Conservation (phyloP, 2,888 invertebrate genomes). For the Trissonchulus latispiculum region DNA sequence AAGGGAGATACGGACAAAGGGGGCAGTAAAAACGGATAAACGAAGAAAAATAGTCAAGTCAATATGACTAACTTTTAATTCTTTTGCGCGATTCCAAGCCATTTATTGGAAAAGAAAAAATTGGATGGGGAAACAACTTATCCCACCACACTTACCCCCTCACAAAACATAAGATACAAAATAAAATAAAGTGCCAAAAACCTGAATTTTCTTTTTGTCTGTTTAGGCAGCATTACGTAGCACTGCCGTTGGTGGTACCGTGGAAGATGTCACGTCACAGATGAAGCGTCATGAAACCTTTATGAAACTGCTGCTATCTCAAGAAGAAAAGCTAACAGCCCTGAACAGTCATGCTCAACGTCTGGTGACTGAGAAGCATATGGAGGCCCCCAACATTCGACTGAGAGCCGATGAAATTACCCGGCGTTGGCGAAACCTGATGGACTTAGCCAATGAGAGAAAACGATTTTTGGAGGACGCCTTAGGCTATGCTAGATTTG, state of each 20-base stretch:
- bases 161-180: too few species aligned
- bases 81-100: too few species aligned
- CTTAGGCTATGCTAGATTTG: constrained; percentile 74
- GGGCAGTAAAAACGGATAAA: too few species aligned
- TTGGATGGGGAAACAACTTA: too few species aligned
- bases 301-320: constrained; percentile 70
- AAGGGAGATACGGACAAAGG: too few species aligned
- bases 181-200: too few species aligned
- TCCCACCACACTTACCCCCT: too few species aligned
- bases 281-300: constrained; percentile 89
- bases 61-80: too few species aligned
- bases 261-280: constrained; percentile 75
- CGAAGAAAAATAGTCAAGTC: too few species aligned
- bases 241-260: constrained; percentile 42
- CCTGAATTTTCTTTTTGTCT: too few species aligned
- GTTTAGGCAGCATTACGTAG: constrained; percentile 41
- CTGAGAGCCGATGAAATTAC: constrained; percentile 61
- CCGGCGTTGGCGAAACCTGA: constrained; percentile 44
- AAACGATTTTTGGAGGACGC: constrained; percentile 63
- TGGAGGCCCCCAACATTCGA: constrained; percentile 65
- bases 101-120: too few species aligned
- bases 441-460: constrained; percentile 59
- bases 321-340: too few species aligned
- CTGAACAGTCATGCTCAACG: constrained; percentile 77
- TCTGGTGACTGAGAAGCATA: constrained; percentile 76